Percentiles rank a stretch among this genome's conserved stretches.
phyloP scores from a whole-genome alignment of 1,140 invertebrate species.

The Bombus fervidus region DNA sequence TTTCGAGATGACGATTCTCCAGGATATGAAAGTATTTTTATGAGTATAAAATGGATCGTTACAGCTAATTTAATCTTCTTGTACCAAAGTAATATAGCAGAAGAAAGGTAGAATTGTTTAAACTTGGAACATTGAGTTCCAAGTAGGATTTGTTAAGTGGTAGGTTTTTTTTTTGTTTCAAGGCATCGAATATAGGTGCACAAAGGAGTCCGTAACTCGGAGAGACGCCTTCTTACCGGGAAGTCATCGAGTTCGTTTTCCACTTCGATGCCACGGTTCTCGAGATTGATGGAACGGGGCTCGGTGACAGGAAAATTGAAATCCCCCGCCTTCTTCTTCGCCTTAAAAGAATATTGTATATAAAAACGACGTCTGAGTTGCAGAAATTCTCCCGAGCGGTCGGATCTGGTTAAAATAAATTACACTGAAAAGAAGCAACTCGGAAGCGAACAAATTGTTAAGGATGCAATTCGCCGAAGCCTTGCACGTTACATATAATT shows the following conservation, averaged over 20 bases:
- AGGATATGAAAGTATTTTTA: neutral
- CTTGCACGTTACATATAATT: neutral
- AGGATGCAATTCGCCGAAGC: neutral
- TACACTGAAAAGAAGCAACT: constrained; percentile 19
- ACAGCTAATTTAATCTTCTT: neutral
- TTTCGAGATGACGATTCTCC: neutral
- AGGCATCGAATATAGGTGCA: neutral
- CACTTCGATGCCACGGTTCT: constrained; percentile 58
- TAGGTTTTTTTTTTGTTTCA: neutral
- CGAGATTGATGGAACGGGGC: constrained; percentile 66
- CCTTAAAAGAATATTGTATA: constrained; percentile 24
- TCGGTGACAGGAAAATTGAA: constrained; percentile 69
- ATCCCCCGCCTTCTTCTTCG: constrained; percentile 50
- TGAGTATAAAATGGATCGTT: neutral
- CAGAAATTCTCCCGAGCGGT: constrained; percentile 53
- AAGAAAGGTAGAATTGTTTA: neutral
- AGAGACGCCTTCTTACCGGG: constrained; percentile 47
- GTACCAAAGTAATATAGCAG: neutral
- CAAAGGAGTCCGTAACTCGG: constrained; percentile 30
- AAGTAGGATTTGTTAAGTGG: neutral
- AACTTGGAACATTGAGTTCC: neutral
- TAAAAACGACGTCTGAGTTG: constrained; percentile 32
- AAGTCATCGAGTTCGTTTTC: constrained; percentile 70
- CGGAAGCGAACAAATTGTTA: neutral
- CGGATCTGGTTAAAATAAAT: constrained; percentile 58